phyloP scores from a whole-genome alignment of 2,797 vertebrate genomes.

The Borostomias antarcticus region DNA sequence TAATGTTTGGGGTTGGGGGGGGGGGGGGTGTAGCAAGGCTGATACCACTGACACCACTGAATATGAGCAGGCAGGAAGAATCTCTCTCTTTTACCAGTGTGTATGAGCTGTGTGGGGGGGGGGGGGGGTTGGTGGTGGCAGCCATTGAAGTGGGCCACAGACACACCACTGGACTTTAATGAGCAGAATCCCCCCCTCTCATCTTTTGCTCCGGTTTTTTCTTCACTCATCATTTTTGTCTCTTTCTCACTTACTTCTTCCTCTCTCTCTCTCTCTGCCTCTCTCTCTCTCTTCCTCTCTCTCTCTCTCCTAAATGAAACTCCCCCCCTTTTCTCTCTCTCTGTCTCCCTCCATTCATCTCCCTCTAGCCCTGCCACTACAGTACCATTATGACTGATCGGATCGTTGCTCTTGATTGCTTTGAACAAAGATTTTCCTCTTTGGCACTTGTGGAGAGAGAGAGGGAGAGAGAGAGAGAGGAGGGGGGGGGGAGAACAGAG shows the following conservation, averaged over 20 bases:
- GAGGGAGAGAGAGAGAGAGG: not conserved
- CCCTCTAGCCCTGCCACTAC: constrained; percentile 26
- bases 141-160: not conserved
- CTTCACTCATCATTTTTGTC: not conserved
- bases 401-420: constrained; percentile 31
- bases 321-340: no score
- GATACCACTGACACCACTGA: no score
- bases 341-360: not conserved
- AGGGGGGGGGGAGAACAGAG: constrained; percentile 10
- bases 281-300: constrained; percentile 4
- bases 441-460: constrained; percentile 7
- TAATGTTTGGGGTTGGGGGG: no score
- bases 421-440: constrained; percentile 31
- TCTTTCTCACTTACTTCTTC: not conserved
- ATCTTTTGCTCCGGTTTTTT: not conserved
- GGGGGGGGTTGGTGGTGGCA: no score
- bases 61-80: not conserved
- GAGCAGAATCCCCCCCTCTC: not conserved
- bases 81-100: not conserved
- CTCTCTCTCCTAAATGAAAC: constrained; percentile 1
- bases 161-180: not conserved
- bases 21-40: no score
- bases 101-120: not conserved
- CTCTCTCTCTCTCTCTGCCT: constrained; percentile 18
- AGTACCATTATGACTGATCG: constrained; percentile 41